Evolutionary conservation across 1,140 invertebrate species (phyloP).

Genomic region (Ceratina australensis): DNA sequence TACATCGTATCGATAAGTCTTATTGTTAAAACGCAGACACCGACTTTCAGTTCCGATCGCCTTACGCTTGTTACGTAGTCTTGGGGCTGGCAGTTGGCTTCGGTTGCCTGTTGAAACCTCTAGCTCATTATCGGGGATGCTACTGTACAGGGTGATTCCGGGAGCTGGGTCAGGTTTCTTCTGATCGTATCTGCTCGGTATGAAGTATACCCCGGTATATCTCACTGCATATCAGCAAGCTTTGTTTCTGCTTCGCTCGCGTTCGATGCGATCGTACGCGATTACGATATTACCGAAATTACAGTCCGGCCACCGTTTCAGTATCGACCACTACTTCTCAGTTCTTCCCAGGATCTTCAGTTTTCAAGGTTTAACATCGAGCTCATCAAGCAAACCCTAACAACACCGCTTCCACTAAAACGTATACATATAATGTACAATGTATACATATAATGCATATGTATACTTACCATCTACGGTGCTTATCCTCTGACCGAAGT

Average conservation of each 20-base stretch:
- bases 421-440: too few relatives aligned
- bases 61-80: neutral
- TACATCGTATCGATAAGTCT: too few relatives aligned
- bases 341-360: neutral
- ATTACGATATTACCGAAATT: neutral
- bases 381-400: neutral
- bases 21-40: too few relatives aligned
- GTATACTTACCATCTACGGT: too few relatives aligned
- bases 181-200: neutral
- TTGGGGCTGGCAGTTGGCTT: neutral
- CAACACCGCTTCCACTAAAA: neutral
- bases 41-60: too few relatives aligned
- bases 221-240: neutral
- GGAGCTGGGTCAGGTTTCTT: neutral
- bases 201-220: neutral
- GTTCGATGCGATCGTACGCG: too few relatives aligned
- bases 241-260: neutral
- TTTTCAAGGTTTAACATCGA: neutral
- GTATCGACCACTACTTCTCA: neutral
- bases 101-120: neutral
- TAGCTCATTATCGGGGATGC: neutral
- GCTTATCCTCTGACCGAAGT: too few relatives aligned
- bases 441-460: too few relatives aligned
- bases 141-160: conserved; percentile 4
- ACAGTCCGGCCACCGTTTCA: too few relatives aligned